Conservation (phyloP, 2,113 vertebrate genomes). For the Lepidothrix coronata region DNA sequence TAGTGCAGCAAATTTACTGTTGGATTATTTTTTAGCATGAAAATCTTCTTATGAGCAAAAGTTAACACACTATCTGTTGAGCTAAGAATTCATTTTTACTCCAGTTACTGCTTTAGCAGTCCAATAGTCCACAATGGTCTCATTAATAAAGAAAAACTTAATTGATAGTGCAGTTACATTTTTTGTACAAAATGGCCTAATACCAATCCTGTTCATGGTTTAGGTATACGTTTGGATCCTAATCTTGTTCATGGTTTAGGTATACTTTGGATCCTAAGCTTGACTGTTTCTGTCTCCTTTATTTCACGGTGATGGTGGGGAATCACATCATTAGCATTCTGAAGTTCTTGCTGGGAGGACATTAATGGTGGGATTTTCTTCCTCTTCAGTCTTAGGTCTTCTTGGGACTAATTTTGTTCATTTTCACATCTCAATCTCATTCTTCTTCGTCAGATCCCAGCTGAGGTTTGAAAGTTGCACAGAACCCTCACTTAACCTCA, state of each 20-base stretch:
- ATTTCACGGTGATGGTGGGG: neutral
- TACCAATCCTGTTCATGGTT: neutral
- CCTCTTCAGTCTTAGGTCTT: neutral
- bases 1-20: neutral
- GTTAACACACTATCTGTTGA: neutral
- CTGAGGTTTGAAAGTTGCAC: neutral
- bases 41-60: neutral
- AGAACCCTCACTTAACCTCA: neutral
- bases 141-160: neutral
- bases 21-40: neutral
- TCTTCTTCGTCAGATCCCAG: neutral
- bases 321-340: neutral
- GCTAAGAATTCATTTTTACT: neutral
- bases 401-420: neutral
- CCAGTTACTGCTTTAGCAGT: neutral
- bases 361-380: neutral
- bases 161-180: neutral
- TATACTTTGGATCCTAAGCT: neutral
- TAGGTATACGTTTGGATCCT: neutral
- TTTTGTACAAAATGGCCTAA: neutral
- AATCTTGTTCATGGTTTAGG: neutral
- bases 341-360: neutral
- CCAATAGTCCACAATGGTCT: neutral
- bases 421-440: neutral
- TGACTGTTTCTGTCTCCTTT: neutral